Evolutionary conservation across 2,797 vertebrate species (phyloP), one percentile per base, ranked within the genome.

Genomic region (Gambusia yucatana): DNA sequence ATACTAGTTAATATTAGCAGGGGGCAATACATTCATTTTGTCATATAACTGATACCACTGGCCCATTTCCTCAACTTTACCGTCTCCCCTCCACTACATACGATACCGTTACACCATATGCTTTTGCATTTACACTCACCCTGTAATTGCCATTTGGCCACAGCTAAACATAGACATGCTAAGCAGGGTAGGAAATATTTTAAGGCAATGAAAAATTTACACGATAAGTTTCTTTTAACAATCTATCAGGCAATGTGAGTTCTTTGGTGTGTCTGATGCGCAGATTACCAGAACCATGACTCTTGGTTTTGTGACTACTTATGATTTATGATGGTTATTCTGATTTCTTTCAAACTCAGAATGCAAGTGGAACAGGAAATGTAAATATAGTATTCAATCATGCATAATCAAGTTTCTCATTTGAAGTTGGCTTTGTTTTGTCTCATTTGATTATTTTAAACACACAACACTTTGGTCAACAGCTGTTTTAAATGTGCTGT

Each of bases 41-140:
- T 63, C 41, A 20, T 72, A 33, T 30, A 67, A 44, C 39, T 13
- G 11, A 50, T 73, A 41, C 33, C 55, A 59, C n/a, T 77, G 63
- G 57, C 75, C 48, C 44, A 77, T 43, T 76, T 59, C 8, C 22
- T 67, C 55, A 57, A 72, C 50, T 5, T 47, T 50, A 55, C 50
- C 17, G 61, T 25, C 76, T 83, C 48, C 43, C 44, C n/a, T 79
- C 17, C 67, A 61, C 59, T 57, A 63, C 30, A 36, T 41, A 33
- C 25, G 67, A 20, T 73, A 25, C 65, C 41, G 43, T 7, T 70
- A 28, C 71, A 70, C 69, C 72, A 41, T 77, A 63, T 63, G 61
- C 73, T 79, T 72, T 63, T 81, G 6, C 41, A 59, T 78, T 63
- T 65, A 22, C 52, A 78, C 10, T 73, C 17, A 70, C 43, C 63